Evolutionary conservation across 2,888 invertebrate species (phyloP).

Genomic region (Pollenia griseotomentosa): DNA sequence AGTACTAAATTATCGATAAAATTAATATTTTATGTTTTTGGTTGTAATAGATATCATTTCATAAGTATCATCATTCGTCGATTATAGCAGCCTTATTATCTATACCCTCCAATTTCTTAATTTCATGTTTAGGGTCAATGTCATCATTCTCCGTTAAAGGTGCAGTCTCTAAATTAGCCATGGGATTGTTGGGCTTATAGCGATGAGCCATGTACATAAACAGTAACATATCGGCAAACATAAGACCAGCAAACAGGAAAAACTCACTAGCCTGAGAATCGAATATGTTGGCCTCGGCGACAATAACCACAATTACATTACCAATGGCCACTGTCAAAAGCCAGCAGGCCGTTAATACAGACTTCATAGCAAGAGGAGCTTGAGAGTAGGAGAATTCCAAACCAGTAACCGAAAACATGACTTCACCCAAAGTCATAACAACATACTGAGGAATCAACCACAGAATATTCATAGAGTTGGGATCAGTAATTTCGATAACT

Average conservation of each 20-base stretch:
- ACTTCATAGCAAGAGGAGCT: slow-evolving; percentile 94
- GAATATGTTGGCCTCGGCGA: slow-evolving; percentile 92
- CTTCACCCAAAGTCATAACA: slow-evolving; percentile 87
- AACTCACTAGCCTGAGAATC: slow-evolving; percentile 93
- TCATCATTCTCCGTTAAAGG: slow-evolving; percentile 73
- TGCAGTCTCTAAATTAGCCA: slow-evolving; percentile 71
- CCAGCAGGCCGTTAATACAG: slow-evolving; percentile 96
- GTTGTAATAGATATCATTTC: not conserved
- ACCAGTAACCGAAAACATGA: slow-evolving; percentile 90
- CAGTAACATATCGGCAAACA: slow-evolving; percentile 92
- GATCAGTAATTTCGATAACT: slow-evolving; percentile 78
- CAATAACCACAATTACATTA: slow-evolving; percentile 95
- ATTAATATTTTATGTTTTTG: not conserved
- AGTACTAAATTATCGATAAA: slow-evolving; percentile 32
- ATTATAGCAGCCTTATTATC: slow-evolving; percentile 78
- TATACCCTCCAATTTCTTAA: slow-evolving; percentile 74
- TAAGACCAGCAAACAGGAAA: slow-evolving; percentile 94
- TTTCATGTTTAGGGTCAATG: slow-evolving; percentile 61
- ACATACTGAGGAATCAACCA: slow-evolving; percentile 90
- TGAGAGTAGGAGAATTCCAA: slow-evolving; percentile 89
- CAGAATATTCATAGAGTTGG: slow-evolving; percentile 86
- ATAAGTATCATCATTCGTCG: slow-evolving; percentile 71
- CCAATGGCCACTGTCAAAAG: slow-evolving; percentile 97
- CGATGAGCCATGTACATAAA: slow-evolving; percentile 92
- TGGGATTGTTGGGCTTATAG: slow-evolving; percentile 86